A percentile compares a stretch with the other conserved stretches of the same genome.
Evolutionary conservation across 2,888 invertebrate genomes (phyloP).

Genomic region (Chalcis sispes): DNA sequence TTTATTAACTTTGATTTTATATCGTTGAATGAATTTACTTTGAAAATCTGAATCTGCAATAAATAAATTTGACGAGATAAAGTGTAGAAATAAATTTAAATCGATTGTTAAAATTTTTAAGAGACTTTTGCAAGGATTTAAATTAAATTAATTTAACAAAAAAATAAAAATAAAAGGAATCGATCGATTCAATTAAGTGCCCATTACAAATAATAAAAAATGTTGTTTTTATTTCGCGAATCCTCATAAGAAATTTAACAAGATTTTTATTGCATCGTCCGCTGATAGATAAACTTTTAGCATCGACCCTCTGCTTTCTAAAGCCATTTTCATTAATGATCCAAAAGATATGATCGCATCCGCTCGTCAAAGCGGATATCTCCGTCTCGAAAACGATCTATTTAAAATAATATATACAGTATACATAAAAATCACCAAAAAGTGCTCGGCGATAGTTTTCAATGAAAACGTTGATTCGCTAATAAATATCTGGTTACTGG

Average conservation of each 20-base stretch:
- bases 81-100: too few species aligned
- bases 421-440: not conserved
- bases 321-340: constrained; percentile 27
- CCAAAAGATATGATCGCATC: not conserved
- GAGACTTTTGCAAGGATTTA: too few species aligned
- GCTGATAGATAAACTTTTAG: constrained; percentile 9
- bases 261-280: constrained; percentile 6
- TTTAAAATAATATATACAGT: not conserved
- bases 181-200: too few species aligned
- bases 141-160: too few species aligned
- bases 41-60: too few species aligned
- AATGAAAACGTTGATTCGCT: constrained; percentile 47
- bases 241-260: not conserved
- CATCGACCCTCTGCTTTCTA: constrained; percentile 17
- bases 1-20: too few species aligned
- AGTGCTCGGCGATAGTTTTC: constrained; percentile 24
- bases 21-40: too few species aligned
- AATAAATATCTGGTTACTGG: constrained; percentile 40
- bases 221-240: not conserved
- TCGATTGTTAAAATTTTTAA: too few species aligned
- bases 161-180: too few species aligned
- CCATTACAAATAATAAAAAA: too few species aligned
- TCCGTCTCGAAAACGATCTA: not conserved
- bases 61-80: too few species aligned
- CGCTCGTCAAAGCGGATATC: too few species aligned